Base-by-base conservation (phyloP, 2,888 invertebrate genomes). In the Tenthredo notha region DNA sequence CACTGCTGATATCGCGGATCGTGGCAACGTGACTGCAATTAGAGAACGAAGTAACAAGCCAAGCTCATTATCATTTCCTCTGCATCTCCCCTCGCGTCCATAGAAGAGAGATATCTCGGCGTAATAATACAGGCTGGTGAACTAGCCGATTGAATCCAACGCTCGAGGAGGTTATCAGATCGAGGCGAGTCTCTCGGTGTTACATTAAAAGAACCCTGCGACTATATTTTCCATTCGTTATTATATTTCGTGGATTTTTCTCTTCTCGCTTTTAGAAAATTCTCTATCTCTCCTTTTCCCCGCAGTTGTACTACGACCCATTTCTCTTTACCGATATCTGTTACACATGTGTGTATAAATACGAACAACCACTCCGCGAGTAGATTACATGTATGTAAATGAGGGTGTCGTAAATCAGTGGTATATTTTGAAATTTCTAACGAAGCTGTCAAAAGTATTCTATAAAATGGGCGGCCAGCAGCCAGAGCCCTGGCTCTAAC, bases 1-100 rank as follows among this genome's bases (percentile, higher is more conserved):
- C 80, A 80, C 33, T 61, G 58, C 18, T 80, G 80, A 67, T 84
- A 89, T 89, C 90, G 89, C 88, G 89, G 88, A 90, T 90, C 91
- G 91, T 92, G 92, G 92, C 92, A 92, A 89, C 88, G 89, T 90
- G 88, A 89, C 88, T 90, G 92, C 91, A 92, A 92, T 92, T 92
- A 92, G 91, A 92, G 90, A 90, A 91, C 91, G 90, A 92, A 91
- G 88, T 92, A 92, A 92, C 92, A 92, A 92, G 92, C 90, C 88
- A 88, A 89, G 70, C 89, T 91, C 91, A 87, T 90, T 93, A 92
- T 92, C 92, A 90, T 92, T 92, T 93, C 92, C 93, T 92, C 89
- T 92, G 88, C 88, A 93, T 93, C 93, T 92, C 83, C 85, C 86
- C 88, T 80, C 50, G 33, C 7, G 18, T 54, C 2, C 4, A 50